Evolutionary conservation across 2,113 vertebrate genomes (phyloP), one percentile per base, ranked within the genome.

Genomic region (Setophaga kirtlandii): DNA sequence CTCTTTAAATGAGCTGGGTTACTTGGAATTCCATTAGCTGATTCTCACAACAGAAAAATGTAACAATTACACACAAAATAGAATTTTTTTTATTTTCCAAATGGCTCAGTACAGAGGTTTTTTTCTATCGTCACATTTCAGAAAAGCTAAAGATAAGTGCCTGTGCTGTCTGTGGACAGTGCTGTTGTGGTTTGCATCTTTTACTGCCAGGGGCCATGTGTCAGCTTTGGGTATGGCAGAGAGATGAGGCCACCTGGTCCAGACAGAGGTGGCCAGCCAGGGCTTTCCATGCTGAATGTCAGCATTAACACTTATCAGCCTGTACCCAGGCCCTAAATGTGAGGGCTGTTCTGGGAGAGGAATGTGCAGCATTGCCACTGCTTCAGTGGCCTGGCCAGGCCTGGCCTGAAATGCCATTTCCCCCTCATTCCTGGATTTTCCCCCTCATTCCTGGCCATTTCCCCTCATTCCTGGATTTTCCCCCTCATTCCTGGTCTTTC

Each of bases 211-310:
- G 82, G 77, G 71, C 90, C 63, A 15, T 0, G 10, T 87, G 31
- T 52, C 85, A 64, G 56, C 90, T 89, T 64, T 71, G 84, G 69
- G 3, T 83, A 20, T 83, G 88, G 63, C 88, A 90, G 56, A 63
- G 59, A 15, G 76, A 83, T 90, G 88, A 71, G 74, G 85, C 67
- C 90, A 83, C 92, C 81, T 55, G 90, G 58, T 65, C 24, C 82
- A 74, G 87, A 41, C 91, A 76, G 68, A 83, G 91, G 82, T 94
- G 92, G 37, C 44, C 90, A 83, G 94, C 92, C 88, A 95, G 95
- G 90, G 65, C 68, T 81, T 75, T 74, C 89, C 65, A 35, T 68
- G 91, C 84, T 84, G 73, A 44, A 39, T 82, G 88, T 86, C 94
- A 96, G 71, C 82, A 95, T 90, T 81, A 44, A 74, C 11, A 75